Evolutionary conservation across 2,888 invertebrate genomes (phyloP).

Genomic region (Thysanoteuthis rhombus): DNA sequence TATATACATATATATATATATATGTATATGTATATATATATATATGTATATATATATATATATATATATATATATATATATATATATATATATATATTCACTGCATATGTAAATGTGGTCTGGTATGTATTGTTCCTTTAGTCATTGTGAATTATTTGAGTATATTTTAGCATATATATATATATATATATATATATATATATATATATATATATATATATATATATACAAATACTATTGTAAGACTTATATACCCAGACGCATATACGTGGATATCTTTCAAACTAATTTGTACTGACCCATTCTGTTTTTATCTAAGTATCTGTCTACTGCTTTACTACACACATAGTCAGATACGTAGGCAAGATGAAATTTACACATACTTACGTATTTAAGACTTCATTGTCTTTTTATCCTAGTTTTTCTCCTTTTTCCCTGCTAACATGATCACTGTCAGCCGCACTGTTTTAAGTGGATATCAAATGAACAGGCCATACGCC

Average conservation of each 20-base stretch:
- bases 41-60: no score
- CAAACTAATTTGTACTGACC: background rate
- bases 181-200: no score
- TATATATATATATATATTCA: no score
- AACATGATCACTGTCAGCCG: background rate
- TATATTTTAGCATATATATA: no score
- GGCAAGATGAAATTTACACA: background rate
- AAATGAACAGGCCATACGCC: background rate
- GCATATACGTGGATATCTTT: background rate
- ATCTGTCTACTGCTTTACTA: background rate
- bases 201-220: no score
- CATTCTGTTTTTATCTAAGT: background rate
- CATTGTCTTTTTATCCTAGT: background rate
- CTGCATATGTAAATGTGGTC: no score
- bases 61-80: no score
- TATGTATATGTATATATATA: no score
- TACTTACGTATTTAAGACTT: background rate
- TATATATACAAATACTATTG: no score
- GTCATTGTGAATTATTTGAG: no score
- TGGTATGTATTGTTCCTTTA: no score
- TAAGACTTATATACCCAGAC: background rate
- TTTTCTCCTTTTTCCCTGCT: background rate
- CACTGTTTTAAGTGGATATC: background rate
- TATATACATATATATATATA: no score
- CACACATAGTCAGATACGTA: background rate